phyloP scores from a whole-genome alignment of 2,113 vertebrate genomes.

The Chionis minor region DNA sequence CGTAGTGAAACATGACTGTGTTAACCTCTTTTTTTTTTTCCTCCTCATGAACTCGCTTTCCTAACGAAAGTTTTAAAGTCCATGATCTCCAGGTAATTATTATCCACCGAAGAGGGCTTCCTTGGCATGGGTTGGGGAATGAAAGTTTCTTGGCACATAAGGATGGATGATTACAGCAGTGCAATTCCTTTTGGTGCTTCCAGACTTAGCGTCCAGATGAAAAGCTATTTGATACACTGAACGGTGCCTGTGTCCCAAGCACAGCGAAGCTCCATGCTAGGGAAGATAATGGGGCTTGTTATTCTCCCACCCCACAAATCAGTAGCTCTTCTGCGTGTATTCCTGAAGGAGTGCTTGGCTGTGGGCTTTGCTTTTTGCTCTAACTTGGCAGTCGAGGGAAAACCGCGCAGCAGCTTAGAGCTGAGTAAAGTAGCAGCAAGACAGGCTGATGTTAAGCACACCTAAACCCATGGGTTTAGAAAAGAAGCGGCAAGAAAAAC shows the following conservation, averaged over 20 bases:
- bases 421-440: too few relatives aligned
- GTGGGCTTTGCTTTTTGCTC: too few relatives aligned
- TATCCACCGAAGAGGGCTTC: background rate
- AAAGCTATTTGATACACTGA: background rate
- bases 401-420: too few relatives aligned
- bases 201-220: background rate
- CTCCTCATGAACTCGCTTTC: background rate
- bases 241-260: background rate
- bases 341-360: background rate
- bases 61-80: background rate
- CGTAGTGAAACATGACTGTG: background rate
- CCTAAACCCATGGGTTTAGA: too few relatives aligned
- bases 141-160: background rate
- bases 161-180: background rate
- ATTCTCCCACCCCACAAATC: background rate
- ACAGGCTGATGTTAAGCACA: too few relatives aligned
- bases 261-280: background rate
- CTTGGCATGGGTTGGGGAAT: background rate
- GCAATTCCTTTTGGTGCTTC: background rate
- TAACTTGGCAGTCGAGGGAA: too few relatives aligned
- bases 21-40: background rate
- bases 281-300: background rate
- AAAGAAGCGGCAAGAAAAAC: too few relatives aligned
- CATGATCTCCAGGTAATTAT: background rate
- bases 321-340: background rate